Evolutionary conservation across 2,888 invertebrate genomes (phyloP).

Genomic region (Papilio demoleus): DNA sequence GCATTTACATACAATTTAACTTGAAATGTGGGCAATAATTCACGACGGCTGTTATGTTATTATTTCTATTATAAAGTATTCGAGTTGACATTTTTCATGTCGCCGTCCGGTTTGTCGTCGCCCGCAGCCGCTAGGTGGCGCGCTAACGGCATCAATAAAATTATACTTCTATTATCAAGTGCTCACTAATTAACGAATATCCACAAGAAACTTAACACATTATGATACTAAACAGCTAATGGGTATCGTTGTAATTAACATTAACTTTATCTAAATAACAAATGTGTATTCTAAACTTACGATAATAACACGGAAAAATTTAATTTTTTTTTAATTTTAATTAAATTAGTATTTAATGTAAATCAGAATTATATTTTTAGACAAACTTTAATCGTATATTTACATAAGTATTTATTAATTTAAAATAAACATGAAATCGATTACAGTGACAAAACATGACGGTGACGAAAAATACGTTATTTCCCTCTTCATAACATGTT

Average conservation of each 20-base stretch:
- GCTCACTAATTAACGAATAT: slow-evolving; percentile 13
- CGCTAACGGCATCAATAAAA: slow-evolving; percentile 57
- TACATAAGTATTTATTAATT: neutral
- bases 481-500: neutral
- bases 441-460: neutral
- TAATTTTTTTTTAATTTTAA: no score
- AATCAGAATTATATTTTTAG: no score
- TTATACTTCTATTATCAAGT: slow-evolving; percentile 9
- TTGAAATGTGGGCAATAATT: slow-evolving; percentile 82
- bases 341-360: no score
- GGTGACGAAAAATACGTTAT: neutral
- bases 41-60: slow-evolving; percentile 77
- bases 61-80: slow-evolving; percentile 81
- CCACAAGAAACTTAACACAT: slow-evolving; percentile 9
- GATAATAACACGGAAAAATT: neutral
- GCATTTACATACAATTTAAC: slow-evolving; percentile 83
- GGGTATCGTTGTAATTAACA: neutral
- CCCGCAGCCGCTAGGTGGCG: slow-evolving; percentile 60
- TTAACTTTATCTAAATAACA: neutral
- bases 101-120: slow-evolving; percentile 68
- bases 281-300: neutral
- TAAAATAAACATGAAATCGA: neutral
- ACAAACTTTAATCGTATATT: no score
- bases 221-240: slow-evolving; percentile 6
- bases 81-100: slow-evolving; percentile 73